phyloP scores from a whole-genome alignment of 2,888 invertebrate species.

The Iselma pallidipennis region DNA sequence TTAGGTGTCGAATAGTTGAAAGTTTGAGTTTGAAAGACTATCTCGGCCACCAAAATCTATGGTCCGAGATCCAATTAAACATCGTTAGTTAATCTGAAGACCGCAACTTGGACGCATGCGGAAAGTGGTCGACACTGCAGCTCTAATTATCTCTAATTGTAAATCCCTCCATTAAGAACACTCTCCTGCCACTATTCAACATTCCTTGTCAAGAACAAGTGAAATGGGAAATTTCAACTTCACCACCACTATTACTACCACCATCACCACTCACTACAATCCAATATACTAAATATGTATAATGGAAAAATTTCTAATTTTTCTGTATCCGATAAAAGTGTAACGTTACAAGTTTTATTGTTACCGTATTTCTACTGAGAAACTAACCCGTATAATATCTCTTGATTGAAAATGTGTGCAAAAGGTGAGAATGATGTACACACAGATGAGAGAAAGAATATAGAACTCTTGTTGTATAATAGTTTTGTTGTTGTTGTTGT shows the following conservation, averaged over 20 bases:
- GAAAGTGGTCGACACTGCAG: slow-evolving; percentile 40
- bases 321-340: no score
- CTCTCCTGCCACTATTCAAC: slow-evolving; percentile 17
- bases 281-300: background rate
- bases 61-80: slow-evolving; percentile 45
- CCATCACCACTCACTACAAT: background rate
- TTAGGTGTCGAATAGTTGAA: no score
- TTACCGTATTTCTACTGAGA: no score
- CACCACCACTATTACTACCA: background rate
- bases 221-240: background rate
- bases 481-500: background rate
- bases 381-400: background rate
- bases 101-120: slow-evolving; percentile 42
- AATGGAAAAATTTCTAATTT: no score
- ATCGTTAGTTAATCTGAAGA: slow-evolving; percentile 52
- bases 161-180: slow-evolving; percentile 44
- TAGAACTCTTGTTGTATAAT: background rate
- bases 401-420: background rate
- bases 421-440: no score
- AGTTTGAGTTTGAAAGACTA: no score
- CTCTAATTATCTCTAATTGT: slow-evolving; percentile 55
- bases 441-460: background rate
- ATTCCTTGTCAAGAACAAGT: slow-evolving; percentile 16
- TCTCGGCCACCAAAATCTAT: slow-evolving; percentile 16
- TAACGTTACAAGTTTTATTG: no score